Conservation (phyloP, 64 coral and sea anemone species). For the Stichodactyla helianthus region DNA sequence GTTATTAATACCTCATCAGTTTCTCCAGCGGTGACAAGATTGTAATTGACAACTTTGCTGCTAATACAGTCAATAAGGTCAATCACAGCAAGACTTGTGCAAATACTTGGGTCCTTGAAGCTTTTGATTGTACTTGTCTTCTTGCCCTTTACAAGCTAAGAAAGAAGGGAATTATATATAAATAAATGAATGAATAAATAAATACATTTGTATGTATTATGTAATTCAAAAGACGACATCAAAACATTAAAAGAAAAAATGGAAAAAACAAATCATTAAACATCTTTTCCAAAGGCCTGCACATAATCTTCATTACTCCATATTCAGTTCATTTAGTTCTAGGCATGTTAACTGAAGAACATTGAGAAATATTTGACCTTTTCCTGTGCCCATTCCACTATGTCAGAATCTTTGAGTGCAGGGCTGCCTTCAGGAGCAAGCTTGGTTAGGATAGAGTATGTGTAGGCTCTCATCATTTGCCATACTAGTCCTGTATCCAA, state of each 20-base stretch:
- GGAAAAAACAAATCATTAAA: no score
- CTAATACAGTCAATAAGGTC: slow-evolving; percentile 93
- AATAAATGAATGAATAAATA: no score
- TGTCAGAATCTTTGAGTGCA: slow-evolving; percentile 68
- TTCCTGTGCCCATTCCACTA: slow-evolving; percentile 75
- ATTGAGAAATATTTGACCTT: slow-evolving; percentile 38
- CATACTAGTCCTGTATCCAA: slow-evolving; percentile 65
- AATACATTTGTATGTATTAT: no score
- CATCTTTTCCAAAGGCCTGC: background rate
- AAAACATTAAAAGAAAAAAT: no score
- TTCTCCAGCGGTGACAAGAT: slow-evolving; percentile 48
- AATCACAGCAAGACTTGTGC: slow-evolving; percentile 61
- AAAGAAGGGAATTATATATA: background rate
- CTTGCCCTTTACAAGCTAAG: slow-evolving; percentile 49
- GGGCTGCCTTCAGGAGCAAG: slow-evolving; percentile 43
- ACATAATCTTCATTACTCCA: background rate
- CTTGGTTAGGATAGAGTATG: slow-evolving; percentile 65
- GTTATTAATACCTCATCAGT: slow-evolving; percentile 60
- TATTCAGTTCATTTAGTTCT: background rate
- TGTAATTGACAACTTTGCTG: slow-evolving; percentile 69
- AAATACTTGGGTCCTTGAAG: slow-evolving; percentile 81
- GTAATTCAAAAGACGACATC: no score
- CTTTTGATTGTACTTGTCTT: slow-evolving; percentile 50
- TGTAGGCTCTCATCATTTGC: slow-evolving; percentile 99
- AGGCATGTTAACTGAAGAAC: no score